A percentile compares a stretch with the other conserved stretches of the same genome.
These are phyloP conservation scores for Antitype chi DNA, from an alignment of 2,888 invertebrate genomes.

Conservation along the genomic window DNA sequence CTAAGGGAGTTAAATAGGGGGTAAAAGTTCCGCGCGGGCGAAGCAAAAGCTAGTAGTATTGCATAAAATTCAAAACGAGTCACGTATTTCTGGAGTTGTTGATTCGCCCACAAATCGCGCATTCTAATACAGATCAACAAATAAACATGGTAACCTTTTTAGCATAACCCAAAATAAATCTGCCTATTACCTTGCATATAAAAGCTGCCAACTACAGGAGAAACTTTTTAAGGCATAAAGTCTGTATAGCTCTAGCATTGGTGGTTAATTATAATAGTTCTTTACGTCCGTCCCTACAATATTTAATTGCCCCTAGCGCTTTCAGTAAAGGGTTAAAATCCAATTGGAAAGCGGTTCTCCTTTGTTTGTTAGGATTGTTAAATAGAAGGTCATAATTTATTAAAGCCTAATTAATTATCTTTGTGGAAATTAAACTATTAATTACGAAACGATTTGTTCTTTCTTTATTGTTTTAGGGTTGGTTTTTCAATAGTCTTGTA, in stretches of 20 bases:
- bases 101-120: too few species aligned
- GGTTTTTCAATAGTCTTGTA: too few species aligned
- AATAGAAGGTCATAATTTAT: conserved; percentile 34
- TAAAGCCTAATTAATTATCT: conserved; percentile 15
- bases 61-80: too few species aligned
- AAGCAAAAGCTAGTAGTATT: too few species aligned
- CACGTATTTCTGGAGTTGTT: too few species aligned
- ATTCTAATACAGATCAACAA: background rate
- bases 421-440: conserved; percentile 25
- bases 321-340: conserved; percentile 24
- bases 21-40: too few species aligned
- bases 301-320: conserved; percentile 45
- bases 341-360: conserved; percentile 28
- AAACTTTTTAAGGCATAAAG: conserved; percentile 20
- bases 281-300: conserved; percentile 17
- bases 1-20: too few species aligned
- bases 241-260: background rate
- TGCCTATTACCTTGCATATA: conserved; percentile 4
- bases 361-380: conserved; percentile 10
- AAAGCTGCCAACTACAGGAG: conserved; percentile 1
- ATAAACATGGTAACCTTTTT: conserved; percentile 12
- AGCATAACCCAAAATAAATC: conserved; percentile 5
- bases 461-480: background rate
- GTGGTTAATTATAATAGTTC: conserved; percentile 30
- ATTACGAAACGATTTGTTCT: conserved; percentile 1